A percentile compares a stretch with the other conserved stretches of the same genome.
Conservation (phyloP, 2,888 invertebrate genomes). For the Sepioteuthis lessoniana region DNA sequence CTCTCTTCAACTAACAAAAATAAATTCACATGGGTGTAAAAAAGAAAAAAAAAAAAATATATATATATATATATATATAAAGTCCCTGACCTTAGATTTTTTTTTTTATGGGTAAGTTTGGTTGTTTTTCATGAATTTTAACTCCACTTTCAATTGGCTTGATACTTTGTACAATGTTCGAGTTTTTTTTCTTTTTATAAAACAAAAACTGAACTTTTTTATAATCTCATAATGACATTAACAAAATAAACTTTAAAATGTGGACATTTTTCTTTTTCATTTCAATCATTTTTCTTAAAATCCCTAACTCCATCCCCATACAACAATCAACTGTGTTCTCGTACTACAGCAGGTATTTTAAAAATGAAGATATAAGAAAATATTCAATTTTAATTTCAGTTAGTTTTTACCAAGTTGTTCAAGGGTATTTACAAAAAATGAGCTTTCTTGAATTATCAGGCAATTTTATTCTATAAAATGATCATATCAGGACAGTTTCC, state of each 20-base stretch:
- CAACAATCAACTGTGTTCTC: no score
- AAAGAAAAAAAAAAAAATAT: no score
- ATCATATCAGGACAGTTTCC: no score
- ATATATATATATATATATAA: no score
- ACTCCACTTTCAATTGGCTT: not conserved
- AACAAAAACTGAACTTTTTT: not conserved
- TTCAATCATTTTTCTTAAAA: not conserved
- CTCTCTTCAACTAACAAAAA: not conserved
- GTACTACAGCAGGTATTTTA: no score
- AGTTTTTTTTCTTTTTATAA: not conserved
- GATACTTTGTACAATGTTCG: not conserved
- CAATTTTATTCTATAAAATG: no score
- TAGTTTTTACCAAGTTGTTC: no score
- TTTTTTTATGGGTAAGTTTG: not conserved
- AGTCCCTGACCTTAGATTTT: not conserved
- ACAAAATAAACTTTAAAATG: not conserved
- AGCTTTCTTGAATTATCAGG: no score
- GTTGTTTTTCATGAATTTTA: not conserved
- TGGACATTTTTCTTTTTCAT: not conserved
- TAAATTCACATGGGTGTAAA: not conserved
- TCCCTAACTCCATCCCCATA: no score
- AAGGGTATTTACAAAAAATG: no score
- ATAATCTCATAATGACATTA: slow-evolving; percentile 3
- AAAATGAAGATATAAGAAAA: no score
- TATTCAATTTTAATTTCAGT: no score